A percentile compares a stretch with the other conserved stretches of the same genome.
Evolutionary conservation across 2,797 vertebrate genomes (phyloP).

Genomic region (Crax fasciolata): DNA sequence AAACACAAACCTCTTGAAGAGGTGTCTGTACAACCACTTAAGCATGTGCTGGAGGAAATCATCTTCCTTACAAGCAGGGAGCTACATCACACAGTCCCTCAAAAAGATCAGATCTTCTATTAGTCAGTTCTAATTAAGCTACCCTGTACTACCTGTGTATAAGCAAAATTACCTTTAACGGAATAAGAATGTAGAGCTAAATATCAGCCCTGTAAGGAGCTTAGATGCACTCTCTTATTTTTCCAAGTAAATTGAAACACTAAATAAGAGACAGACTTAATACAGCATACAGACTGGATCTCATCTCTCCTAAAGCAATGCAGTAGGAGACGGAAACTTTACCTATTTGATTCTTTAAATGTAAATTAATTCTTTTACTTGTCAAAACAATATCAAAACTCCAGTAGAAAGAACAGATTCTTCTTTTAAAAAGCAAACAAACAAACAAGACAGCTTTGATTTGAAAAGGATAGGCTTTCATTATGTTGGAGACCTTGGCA

Average conservation of each 20-base stretch:
- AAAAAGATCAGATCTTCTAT: background rate
- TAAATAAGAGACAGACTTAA: background rate
- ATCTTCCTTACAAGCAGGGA: background rate
- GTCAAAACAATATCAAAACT: conserved; percentile 81
- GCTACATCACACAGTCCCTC: background rate
- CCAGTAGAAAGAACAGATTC: conserved; percentile 50
- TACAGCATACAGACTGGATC: background rate
- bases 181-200: background rate
- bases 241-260: conserved; percentile 1
- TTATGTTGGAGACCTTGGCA: conserved; percentile 76
- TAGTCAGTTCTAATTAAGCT: background rate
- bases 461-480: conserved; percentile 74
- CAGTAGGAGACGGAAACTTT: conserved; percentile 33
- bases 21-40: too few relatives aligned
- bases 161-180: conserved; percentile 12
- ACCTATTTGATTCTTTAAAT: conserved; percentile 76
- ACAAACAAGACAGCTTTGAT: conserved; percentile 79
- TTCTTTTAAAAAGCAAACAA: conserved; percentile 31
- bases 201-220: background rate
- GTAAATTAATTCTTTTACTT: conserved; percentile 80
- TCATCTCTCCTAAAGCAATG: background rate
- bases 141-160: background rate
- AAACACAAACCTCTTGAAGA: background rate
- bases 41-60: background rate
- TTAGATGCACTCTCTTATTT: background rate